phyloP scores from a whole-genome alignment of 2,888 invertebrate genomes.

The Morinoia aosen region DNA sequence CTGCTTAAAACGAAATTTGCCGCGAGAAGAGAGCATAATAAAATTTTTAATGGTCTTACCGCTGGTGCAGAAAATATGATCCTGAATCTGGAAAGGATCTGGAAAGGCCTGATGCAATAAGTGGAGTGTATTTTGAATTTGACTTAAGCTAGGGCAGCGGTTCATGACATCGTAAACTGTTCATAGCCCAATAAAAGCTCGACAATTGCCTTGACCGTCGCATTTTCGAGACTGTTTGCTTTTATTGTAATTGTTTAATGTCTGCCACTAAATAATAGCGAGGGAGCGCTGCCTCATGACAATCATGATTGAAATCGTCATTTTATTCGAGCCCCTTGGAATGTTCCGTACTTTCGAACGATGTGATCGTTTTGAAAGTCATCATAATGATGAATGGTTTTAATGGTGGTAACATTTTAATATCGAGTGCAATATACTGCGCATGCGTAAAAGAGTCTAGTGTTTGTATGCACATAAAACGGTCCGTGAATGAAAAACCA shows the following conservation, averaged over 20 bases:
- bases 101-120: not conserved
- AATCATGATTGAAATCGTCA: not conserved
- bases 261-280: not conserved
- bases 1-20: not conserved
- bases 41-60: not conserved
- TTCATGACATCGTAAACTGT: conserved; percentile 12
- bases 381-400: not conserved
- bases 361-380: not conserved
- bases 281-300: not conserved
- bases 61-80: not conserved
- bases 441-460: not conserved
- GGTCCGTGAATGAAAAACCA: not conserved
- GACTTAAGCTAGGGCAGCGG: not conserved
- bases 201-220: not conserved
- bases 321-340: not conserved
- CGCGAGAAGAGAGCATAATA: not conserved
- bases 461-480: not conserved
- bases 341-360: not conserved
- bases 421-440: not conserved
- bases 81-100: not conserved
- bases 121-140: conserved; percentile 4
- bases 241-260: conserved; percentile 12
- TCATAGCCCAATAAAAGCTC: conserved; percentile 10
- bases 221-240: conserved; percentile 9
- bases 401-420: not conserved